Base-by-base conservation (phyloP, 1,140 invertebrate genomes). In the Littorina saxatilis region DNA sequence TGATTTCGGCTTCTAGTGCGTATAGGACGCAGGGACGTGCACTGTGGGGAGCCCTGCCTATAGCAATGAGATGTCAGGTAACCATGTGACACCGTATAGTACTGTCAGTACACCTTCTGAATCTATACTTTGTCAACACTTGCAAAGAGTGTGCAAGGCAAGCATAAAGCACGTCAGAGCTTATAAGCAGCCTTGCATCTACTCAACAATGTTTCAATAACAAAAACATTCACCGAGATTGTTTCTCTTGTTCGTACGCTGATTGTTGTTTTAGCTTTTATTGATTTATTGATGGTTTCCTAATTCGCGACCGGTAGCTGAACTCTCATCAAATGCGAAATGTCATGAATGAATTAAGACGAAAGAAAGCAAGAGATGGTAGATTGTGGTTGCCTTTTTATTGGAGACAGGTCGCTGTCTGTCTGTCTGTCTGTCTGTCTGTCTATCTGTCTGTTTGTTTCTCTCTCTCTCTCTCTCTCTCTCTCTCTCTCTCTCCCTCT, bases 401-500 rank as follows among this genome's bases (percentile, higher is more conserved):
- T 73, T 11, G 15, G 11, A 32, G 15, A 32, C 15, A n/a, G 15
- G 35, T 73, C 9, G 70, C 37, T 43, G 35, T 73, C 9, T 11
- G 15, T 27, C 7, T 39, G n/a, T 17, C 20, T 37, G 70, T 73
- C 35, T 11, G 15, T 73, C 35, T 17, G n/a, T n/a, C n/a, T n/a
- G n/a, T n/a, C n/a, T n/a, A n/a, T n/a, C n/a, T n/a, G n/a, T n/a
- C n/a, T n/a, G n/a, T n/a, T n/a, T n/a, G n/a, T n/a, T n/a, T n/a
- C n/a, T n/a, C n/a, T n/a, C n/a, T n/a, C n/a, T n/a, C 70, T 73
- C 70, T 37, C 5, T 27, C 63, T 68, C 63, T 68, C 35, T 35
- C 11, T 13, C 63, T 11, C 35, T 23, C 9, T 72, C 17, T 32
- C 68, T n/a, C 23, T 72, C 68, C 5, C 9, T 17, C 23, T 11